Conservation (phyloP, 2,888 invertebrate species). For the Mayetiola destructor region DNA sequence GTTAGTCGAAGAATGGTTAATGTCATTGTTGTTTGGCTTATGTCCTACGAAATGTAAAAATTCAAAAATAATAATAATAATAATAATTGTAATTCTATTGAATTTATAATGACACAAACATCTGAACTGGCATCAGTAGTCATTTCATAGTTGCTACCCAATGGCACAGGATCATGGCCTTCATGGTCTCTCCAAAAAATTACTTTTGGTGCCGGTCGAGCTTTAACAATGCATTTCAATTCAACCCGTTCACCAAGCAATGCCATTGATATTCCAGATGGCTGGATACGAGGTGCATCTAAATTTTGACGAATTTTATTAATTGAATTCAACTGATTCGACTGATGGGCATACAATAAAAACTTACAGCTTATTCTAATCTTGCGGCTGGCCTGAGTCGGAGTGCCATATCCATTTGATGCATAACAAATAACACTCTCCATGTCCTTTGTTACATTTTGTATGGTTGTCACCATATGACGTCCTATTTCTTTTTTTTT, state of each 20-base stretch:
- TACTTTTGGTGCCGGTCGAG: constrained; percentile 64
- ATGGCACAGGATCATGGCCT: constrained; percentile 58
- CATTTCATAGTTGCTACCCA: constrained; percentile 60
- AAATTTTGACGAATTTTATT: background rate
- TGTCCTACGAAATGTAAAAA: constrained; percentile 36
- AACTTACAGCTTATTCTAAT: constrained; percentile 70
- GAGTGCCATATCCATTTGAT: constrained; percentile 75
- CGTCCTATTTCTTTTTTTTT: constrained; percentile 64
- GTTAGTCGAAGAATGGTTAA: constrained; percentile 57
- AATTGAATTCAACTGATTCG: background rate
- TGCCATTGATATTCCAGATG: constrained; percentile 63
- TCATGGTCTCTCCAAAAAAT: constrained; percentile 69
- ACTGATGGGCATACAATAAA: background rate
- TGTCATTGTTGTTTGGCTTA: constrained; percentile 57
- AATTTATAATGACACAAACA: background rate
- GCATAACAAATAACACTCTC: constrained; percentile 76
- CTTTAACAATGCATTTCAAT: constrained; percentile 62
- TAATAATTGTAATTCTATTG: background rate
- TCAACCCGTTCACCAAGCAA: constrained; percentile 60
- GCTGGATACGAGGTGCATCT: constrained; percentile 65
- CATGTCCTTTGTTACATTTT: constrained; percentile 73
- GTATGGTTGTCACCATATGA: constrained; percentile 75
- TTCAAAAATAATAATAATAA: too few species aligned
- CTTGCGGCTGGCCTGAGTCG: constrained; percentile 68
- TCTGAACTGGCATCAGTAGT: constrained; percentile 42